phyloP scores from a whole-genome alignment of 1,140 invertebrate species.

The Archivesica marissinica region DNA sequence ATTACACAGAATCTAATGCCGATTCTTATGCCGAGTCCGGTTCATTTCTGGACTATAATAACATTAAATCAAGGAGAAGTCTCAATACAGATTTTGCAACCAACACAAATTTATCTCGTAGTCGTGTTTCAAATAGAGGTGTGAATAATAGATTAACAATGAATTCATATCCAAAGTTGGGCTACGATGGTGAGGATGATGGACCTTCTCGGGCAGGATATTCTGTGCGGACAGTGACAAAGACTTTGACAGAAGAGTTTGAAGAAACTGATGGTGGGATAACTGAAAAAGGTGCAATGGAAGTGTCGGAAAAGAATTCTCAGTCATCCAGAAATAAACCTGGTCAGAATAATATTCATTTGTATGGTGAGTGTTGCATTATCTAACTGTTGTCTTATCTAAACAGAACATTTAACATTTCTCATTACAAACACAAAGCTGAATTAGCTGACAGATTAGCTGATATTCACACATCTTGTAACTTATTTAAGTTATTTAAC shows the following conservation, averaged over 20 bases:
- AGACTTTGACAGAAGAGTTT: conserved; percentile 60
- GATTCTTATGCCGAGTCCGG: background rate
- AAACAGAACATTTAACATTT: too few species aligned
- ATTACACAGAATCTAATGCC: background rate
- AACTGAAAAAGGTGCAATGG: conserved; percentile 66
- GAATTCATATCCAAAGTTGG: conserved; percentile 8
- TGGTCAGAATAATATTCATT: conserved; percentile 42
- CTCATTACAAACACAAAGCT: too few species aligned
- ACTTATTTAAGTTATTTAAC: too few species aligned
- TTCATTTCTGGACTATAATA: background rate
- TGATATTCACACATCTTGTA: too few species aligned
- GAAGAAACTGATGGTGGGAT: conserved; percentile 50
- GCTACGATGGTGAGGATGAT: conserved; percentile 19
- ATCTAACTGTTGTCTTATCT: too few species aligned
- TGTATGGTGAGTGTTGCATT: conserved; percentile 70
- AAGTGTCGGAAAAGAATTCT: conserved; percentile 49
- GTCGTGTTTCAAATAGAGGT: background rate
- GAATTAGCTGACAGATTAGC: too few species aligned
- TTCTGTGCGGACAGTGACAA: conserved; percentile 47
- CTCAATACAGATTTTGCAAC: conserved; percentile 45
- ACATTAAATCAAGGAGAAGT: conserved; percentile 40
- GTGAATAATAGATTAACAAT: background rate
- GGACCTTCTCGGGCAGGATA: conserved; percentile 14
- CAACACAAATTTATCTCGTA: background rate
- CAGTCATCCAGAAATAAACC: background rate